A percentile compares a stretch with the other conserved stretches of the same genome.
These are phyloP conservation scores for Caenorhabditis brenneri DNA, from an alignment of 1,140 invertebrate genomes.

Conservation along the genomic window DNA sequence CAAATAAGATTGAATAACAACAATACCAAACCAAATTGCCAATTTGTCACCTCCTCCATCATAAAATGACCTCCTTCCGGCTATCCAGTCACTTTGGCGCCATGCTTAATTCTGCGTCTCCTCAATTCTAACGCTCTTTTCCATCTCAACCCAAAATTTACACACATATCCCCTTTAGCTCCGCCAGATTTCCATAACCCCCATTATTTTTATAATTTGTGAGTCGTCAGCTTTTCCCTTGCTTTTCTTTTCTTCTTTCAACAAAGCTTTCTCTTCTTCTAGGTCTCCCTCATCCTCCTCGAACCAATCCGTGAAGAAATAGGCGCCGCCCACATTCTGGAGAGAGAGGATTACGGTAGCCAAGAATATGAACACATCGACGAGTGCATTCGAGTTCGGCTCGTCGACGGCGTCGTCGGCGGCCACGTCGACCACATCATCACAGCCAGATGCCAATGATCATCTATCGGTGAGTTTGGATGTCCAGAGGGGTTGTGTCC, in stretches of 20 bases:
- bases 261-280: not conserved
- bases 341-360: not conserved
- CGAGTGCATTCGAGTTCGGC: conserved; percentile 27
- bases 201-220: conserved; percentile 44
- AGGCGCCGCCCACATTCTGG: not conserved
- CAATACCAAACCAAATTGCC: too few relatives aligned
- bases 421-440: conserved; percentile 28
- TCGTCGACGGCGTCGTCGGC: conserved; percentile 20
- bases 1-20: too few relatives aligned
- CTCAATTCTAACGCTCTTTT: not conserved
- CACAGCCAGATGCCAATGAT: conserved; percentile 35
- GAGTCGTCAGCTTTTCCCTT: not conserved
- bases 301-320: not conserved
- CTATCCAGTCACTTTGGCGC: conserved; percentile 13
- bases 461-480: conserved; percentile 3
- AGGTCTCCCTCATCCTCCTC: not conserved
- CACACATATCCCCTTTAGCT: not conserved
- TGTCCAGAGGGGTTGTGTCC: not conserved
- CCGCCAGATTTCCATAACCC: not conserved
- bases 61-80: conserved; percentile 8
- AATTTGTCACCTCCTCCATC: too few relatives aligned
- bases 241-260: not conserved
- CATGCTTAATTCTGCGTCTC: not conserved
- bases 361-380: conserved; percentile 5
- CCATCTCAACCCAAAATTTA: not conserved